Conservation (phyloP, 2,888 invertebrate genomes). For the Hemaris fuciformis region DNA sequence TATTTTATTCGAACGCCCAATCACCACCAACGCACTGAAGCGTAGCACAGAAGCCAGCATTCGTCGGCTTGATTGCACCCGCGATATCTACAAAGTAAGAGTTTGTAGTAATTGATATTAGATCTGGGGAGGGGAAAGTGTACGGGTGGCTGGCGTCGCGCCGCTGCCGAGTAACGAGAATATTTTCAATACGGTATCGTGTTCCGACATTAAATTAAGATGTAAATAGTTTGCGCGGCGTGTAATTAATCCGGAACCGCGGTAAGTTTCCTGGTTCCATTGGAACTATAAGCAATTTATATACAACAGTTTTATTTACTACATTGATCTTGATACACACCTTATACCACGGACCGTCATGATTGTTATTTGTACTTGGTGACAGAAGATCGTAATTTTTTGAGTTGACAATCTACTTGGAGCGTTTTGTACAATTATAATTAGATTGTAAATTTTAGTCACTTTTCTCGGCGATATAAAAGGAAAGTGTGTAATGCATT, state of each 20-base stretch:
- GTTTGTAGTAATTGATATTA: conserved; percentile 21
- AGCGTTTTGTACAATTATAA: no score
- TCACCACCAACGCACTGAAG: conserved; percentile 20
- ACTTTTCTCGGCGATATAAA: no score
- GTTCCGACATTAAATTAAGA: conserved; percentile 19
- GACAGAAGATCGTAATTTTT: no score
- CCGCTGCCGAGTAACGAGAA: conserved; percentile 10
- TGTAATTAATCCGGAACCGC: not conserved
- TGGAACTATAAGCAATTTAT: no score
- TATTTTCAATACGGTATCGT: conserved; percentile 22
- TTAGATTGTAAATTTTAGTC: no score
- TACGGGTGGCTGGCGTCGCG: not conserved
- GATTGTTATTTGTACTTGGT: no score
- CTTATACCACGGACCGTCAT: no score
- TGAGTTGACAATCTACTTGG: no score
- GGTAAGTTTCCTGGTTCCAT: not conserved
- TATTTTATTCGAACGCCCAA: conserved; percentile 1
- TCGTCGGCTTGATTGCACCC: conserved; percentile 34
- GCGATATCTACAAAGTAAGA: conserved; percentile 42
- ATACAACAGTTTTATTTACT: no score
- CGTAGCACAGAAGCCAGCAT: conserved; percentile 29
- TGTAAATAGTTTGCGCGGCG: conserved; percentile 10
- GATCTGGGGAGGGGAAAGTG: conserved; percentile 2
- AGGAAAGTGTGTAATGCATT: no score
- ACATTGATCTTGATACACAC: no score